Base-by-base conservation (phyloP, 2,113 vertebrate genomes). In the Chaenogobius annularis region DNA sequence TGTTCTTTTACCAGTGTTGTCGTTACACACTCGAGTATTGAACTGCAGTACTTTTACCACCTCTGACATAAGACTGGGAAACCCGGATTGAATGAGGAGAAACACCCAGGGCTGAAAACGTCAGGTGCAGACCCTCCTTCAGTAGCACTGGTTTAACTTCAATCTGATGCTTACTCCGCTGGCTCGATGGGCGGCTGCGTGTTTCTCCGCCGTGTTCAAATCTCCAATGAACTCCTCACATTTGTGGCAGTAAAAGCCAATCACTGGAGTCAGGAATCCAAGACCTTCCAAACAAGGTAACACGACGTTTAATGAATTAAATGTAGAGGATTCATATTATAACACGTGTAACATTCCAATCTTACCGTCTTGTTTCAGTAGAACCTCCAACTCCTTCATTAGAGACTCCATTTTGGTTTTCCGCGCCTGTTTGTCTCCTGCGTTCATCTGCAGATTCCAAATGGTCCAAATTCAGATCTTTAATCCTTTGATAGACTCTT, bases 191-290 rank as follows among this genome's bases (percentile, higher is more conserved):
- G 81, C 83, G 68, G 91, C 93, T 69, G 94, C 92, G 80, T 99
- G 98, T 47, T 89, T 93, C 80, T 97, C 94, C 82, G 95, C 96
- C 82, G 90, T 93, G 68, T 84, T 93, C 66, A 96, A 89, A 90
- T 98, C 95, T 84, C 95, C 95, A 77, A 97, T 95, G 92, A 96
- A 97, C 89, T 97, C 95, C 73, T 97, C 93, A 92, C 98, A 99
- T 62, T 95, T 95, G 85, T 96, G 94, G 83, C 98, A 99, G 86
- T 96, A 99, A 93, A 96, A 98, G 66, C 97, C 96, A 75, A 95
- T 95, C 72, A 96, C 93, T n/a, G 98, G 95, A 81, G 95, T 93
- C 88, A 99, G 79, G 90, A 95, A 97, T 68, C 93, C 92, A 50
- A 93, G 92, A 72, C 95, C 98, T 99, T 85, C 1, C 3, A 70